Conservation (phyloP, 2,888 invertebrate species). For the Dasysyrphus albostriatus region DNA sequence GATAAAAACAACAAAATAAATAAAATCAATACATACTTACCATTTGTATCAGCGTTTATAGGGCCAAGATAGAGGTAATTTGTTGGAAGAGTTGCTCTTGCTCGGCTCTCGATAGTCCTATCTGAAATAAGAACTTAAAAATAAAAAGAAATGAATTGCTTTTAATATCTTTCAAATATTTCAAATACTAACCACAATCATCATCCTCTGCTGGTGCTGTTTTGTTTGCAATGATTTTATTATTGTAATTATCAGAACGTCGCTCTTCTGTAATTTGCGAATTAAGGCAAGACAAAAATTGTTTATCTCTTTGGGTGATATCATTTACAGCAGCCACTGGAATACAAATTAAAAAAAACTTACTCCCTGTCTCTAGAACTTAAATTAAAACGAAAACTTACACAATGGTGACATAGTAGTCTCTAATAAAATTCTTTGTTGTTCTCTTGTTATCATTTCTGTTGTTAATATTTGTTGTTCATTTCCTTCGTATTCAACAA, state of each 20-base stretch:
- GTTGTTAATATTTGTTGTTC: slow-evolving; percentile 49
- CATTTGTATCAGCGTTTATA: slow-evolving; percentile 63
- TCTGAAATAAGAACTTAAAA: slow-evolving; percentile 74
- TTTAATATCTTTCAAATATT: neutral
- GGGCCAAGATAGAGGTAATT: slow-evolving; percentile 76
- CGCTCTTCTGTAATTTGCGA: slow-evolving; percentile 55
- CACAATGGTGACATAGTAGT: slow-evolving; percentile 78
- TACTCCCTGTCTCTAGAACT: neutral
- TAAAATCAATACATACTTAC: slow-evolving; percentile 36
- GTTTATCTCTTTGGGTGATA: slow-evolving; percentile 77
- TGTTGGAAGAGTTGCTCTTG: slow-evolving; percentile 78
- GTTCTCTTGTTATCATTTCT: slow-evolving; percentile 68
- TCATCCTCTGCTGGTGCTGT: slow-evolving; percentile 68
- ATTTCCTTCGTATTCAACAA: slow-evolving; percentile 39
- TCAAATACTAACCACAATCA: slow-evolving; percentile 71
- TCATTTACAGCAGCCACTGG: slow-evolving; percentile 78
- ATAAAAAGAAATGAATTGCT: too few species aligned
- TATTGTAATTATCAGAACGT: neutral
- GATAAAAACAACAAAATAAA: neutral
- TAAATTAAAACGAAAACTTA: slow-evolving; percentile 53
- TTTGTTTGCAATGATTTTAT: neutral
- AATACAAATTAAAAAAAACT: neutral
- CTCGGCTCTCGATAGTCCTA: slow-evolving; percentile 77
- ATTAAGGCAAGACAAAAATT: slow-evolving; percentile 77
- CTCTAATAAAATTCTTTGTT: slow-evolving; percentile 77